Evolutionary conservation across 2,113 vertebrate species (phyloP).

Genomic region (Myotis lucifugus): DNA sequence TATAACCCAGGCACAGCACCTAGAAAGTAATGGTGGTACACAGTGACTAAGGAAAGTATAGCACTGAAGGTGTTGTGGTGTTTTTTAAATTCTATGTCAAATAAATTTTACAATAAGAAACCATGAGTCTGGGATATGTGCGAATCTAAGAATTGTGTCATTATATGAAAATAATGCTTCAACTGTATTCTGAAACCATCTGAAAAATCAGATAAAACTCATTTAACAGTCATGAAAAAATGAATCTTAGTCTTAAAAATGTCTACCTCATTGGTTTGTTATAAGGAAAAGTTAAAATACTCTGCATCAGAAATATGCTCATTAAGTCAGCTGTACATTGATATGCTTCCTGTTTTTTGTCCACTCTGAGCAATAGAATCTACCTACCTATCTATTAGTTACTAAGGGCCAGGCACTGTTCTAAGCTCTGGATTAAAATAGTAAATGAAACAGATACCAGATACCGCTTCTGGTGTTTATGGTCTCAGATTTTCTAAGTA

Average conservation of each 20-base stretch:
- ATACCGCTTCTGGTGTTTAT: background rate
- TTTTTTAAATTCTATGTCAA: background rate
- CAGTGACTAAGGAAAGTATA: background rate
- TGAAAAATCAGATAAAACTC: background rate
- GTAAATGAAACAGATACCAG: background rate
- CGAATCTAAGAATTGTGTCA: background rate
- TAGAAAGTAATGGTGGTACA: background rate
- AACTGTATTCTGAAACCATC: background rate
- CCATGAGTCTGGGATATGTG: background rate
- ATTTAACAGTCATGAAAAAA: background rate
- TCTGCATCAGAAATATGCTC: background rate
- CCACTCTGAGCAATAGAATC: background rate
- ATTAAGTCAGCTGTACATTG: background rate
- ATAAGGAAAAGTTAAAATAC: background rate
- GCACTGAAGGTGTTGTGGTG: background rate
- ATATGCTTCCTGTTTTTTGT: background rate
- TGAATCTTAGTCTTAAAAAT: conserved; percentile 6
- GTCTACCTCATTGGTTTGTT: background rate
- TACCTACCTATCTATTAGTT: background rate
- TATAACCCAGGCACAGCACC: background rate
- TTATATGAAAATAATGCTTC: background rate
- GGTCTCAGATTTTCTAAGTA: background rate
- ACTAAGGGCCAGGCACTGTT: background rate
- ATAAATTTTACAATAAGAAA: background rate
- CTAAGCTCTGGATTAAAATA: background rate